Percentiles rank a stretch among this genome's conserved stretches.
phyloP scores from a whole-genome alignment of 1,140 invertebrate species.

The Venturia canescens region DNA sequence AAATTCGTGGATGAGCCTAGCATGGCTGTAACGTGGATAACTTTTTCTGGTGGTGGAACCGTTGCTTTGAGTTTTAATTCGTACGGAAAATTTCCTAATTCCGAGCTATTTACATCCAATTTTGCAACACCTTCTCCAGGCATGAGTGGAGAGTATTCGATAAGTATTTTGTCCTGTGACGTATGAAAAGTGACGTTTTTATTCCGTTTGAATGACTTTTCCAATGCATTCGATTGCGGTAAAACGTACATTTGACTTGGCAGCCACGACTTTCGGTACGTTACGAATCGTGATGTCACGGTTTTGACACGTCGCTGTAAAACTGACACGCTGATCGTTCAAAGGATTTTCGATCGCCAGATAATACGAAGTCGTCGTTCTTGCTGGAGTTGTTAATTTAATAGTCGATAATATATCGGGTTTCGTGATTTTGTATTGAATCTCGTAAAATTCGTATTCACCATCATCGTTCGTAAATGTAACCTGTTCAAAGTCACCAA shows the following conservation, averaged over 20 bases:
- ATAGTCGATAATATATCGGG: conserved; percentile 58
- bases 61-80: conserved; percentile 59
- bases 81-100: conserved; percentile 60
- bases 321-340: conserved; percentile 44
- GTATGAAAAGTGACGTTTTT: not conserved
- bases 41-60: conserved; percentile 72
- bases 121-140: conserved; percentile 24
- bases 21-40: conserved; percentile 66
- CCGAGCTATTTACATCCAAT: conserved; percentile 48
- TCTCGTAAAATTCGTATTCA: conserved; percentile 62
- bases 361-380: conserved; percentile 48
- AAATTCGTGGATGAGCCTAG: conserved; percentile 54
- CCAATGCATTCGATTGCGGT: not conserved
- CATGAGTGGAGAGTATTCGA: conserved; percentile 57
- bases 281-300: conserved; percentile 52
- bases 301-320: conserved; percentile 48
- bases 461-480: conserved; percentile 57
- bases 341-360: conserved; percentile 61
- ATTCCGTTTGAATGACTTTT: not conserved
- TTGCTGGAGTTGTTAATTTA: conserved; percentile 53
- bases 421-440: conserved; percentile 59
- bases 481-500: conserved; percentile 47
- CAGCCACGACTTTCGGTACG: conserved; percentile 48
- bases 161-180: conserved; percentile 52
- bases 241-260: conserved; percentile 50